Evolutionary conservation across 1,140 invertebrate genomes (phyloP), one percentile per base, ranked within the genome.

Genomic region (Carposina sasakii): DNA sequence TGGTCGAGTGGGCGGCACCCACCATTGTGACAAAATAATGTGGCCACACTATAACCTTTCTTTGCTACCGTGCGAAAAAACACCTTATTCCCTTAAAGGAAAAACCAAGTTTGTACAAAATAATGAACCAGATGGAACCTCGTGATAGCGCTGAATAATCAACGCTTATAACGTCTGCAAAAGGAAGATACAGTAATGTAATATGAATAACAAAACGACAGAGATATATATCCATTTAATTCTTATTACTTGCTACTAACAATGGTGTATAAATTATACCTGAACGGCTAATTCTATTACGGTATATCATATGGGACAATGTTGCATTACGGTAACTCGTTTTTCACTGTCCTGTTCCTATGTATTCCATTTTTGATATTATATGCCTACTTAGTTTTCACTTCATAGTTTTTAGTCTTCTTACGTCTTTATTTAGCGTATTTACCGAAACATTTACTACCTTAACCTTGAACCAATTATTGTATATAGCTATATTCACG

Each of bases 11-110:
- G 77, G 79, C 70, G 77, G 70, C 60, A 63, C 69, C 66, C 60
- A 71, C 76, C 76, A 84, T 81, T 84, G 81, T 84, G 70, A 84
- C 76, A 81, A 81, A 84, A 81, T 83, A 83, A 81, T 76, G 76
- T 78, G 74, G 69, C 67, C 66, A 63, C 60, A 71, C 71, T 71
- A 69, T 75, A 72, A 72, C 65, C 71, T 65, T 71, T 67, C 66
- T 63, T 36, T 39, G 45, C 10, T 16, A 37, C 20, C 44, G 48
- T 57, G 58, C 51, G 33, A 73, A 75, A 71, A 70, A 36, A 54
- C 24, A 55, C 66, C 54, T 58, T 81, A 78, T 68, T 47, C 20
- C 44, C 19, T 39, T 4, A 34, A 24, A 36, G 44, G 54, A 76
- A 65, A 57, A 58, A 54, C 54, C 43, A 36, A 53, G 75, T 66